These are phyloP conservation scores for Pherbina coryleti DNA, from an alignment of 2,888 invertebrate genomes.

Conservation along the genomic window DNA sequence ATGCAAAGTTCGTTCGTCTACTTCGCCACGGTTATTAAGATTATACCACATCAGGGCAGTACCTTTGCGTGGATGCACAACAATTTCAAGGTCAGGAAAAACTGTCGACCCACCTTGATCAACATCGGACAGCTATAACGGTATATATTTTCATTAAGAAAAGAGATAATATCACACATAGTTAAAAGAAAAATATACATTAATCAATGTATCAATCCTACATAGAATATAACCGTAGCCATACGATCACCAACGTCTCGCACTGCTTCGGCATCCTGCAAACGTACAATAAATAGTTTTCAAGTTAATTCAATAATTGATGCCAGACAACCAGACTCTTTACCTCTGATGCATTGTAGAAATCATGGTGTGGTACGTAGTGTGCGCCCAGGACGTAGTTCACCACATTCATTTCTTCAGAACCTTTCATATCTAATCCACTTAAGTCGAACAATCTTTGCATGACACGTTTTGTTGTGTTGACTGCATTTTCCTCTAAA, in stretches of 20 bases:
- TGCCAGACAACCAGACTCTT: conserved; percentile 30
- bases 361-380: conserved; percentile 62
- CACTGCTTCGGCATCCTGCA: conserved; percentile 47
- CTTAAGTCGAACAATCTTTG: conserved; percentile 61
- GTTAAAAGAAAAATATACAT: not conserved
- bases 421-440: conserved; percentile 55
- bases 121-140: conserved; percentile 88
- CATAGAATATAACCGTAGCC: conserved; percentile 95
- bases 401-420: conserved; percentile 63
- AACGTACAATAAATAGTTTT: not conserved
- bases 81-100: conserved; percentile 86
- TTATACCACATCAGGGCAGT: conserved; percentile 59
- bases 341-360: conserved; percentile 57
- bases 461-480: conserved; percentile 52
- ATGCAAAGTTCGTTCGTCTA: conserved; percentile 41
- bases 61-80: conserved; percentile 85
- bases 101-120: conserved; percentile 95
- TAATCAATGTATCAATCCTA: conserved; percentile 61
- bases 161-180: not conserved
- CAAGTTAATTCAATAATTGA: not conserved
- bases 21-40: conserved; percentile 42
- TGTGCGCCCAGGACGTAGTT: conserved; percentile 66
- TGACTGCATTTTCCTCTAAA: conserved; percentile 53
- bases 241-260: conserved; percentile 84
- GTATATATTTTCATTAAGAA: not conserved